These are phyloP conservation scores for Drosophila miranda DNA, from an alignment of 1,140 invertebrate species.

Conservation along the genomic window DNA sequence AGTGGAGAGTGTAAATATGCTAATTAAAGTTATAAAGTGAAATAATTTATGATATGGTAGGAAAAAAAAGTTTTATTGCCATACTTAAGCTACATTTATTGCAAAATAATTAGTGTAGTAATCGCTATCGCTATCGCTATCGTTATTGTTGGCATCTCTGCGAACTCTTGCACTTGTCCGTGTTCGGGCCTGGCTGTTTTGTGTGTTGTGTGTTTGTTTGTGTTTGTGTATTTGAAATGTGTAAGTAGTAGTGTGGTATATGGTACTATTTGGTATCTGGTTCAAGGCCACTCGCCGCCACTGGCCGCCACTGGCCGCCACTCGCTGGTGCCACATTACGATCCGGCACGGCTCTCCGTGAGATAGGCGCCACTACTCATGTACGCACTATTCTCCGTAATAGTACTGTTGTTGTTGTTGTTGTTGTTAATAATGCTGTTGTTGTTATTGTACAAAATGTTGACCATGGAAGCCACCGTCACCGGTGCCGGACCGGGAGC, in stretches of 20 bases:
- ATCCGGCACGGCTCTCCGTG: conserved; percentile 81
- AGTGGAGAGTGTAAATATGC: conserved; percentile 58
- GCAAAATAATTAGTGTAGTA: conserved; percentile 79
- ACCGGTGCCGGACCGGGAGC: conserved; percentile 83
- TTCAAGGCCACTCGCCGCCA: conserved; percentile 14
- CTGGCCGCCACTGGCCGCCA: too few relatives aligned
- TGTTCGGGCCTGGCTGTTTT: conserved; percentile 42
- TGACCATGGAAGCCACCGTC: conserved; percentile 83
- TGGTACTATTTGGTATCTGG: conserved; percentile 27
- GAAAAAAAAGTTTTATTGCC: conserved; percentile 80
- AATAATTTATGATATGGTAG: conserved; percentile 77
- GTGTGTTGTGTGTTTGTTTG: not conserved
- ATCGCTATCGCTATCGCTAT: conserved; percentile 59
- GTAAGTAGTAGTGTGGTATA: conserved; percentile 57
- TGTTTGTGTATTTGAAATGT: conserved; percentile 27
- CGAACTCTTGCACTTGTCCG: conserved; percentile 66
- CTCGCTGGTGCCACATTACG: conserved; percentile 26
- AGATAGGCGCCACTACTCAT: conserved; percentile 82
- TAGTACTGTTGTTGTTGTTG: conserved; percentile 64
- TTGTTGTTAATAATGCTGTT: too few relatives aligned
- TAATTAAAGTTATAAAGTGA: conserved; percentile 80
- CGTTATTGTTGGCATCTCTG: conserved; percentile 32
- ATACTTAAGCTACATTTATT: conserved; percentile 80
- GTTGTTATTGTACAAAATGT: conserved; percentile 83
- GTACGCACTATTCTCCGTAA: conserved; percentile 17